Evolutionary conservation across 2,797 vertebrate genomes (phyloP).

Genomic region (Schizopygopsis malacanthus): DNA sequence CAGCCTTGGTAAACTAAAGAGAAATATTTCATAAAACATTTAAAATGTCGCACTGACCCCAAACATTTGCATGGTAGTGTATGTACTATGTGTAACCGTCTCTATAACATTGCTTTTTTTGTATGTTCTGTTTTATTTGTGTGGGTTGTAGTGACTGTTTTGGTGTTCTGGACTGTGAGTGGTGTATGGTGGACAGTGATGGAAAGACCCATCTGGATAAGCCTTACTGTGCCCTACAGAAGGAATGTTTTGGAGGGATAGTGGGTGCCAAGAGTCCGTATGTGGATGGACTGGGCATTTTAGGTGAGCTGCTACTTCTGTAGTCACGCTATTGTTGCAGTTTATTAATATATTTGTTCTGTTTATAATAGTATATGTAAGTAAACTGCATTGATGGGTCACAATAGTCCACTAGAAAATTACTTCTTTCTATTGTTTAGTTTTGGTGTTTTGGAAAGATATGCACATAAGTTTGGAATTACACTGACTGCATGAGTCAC

Average conservation of each 20-base stretch:
- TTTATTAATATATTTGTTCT: background rate
- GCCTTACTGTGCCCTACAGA: slow-evolving; percentile 96
- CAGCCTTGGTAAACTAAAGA: background rate
- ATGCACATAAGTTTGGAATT: background rate
- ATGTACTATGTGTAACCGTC: background rate
- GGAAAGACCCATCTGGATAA: slow-evolving; percentile 95
- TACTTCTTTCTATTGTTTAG: background rate
- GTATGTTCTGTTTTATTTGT: background rate
- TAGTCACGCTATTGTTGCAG: background rate
- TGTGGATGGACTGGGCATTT: slow-evolving; percentile 86
- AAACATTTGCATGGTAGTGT: background rate
- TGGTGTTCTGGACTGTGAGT: slow-evolving; percentile 96
- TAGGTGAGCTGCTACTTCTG: slow-evolving; percentile 79
- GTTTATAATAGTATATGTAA: background rate
- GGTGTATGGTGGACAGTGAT: slow-evolving; percentile 98
- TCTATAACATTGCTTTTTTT: background rate
- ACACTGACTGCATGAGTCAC: background rate
- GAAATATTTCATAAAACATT: background rate
- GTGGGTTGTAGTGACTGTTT: slow-evolving; percentile 88
- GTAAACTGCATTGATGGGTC: background rate
- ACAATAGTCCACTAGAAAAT: background rate
- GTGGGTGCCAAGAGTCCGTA: slow-evolving; percentile 98
- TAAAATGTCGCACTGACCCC: background rate
- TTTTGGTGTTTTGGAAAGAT: background rate
- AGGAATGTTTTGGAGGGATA: slow-evolving; percentile 97